These are phyloP conservation scores for Ceryle rudis DNA, from an alignment of 2,797 vertebrate genomes.

Conservation along the genomic window DNA sequence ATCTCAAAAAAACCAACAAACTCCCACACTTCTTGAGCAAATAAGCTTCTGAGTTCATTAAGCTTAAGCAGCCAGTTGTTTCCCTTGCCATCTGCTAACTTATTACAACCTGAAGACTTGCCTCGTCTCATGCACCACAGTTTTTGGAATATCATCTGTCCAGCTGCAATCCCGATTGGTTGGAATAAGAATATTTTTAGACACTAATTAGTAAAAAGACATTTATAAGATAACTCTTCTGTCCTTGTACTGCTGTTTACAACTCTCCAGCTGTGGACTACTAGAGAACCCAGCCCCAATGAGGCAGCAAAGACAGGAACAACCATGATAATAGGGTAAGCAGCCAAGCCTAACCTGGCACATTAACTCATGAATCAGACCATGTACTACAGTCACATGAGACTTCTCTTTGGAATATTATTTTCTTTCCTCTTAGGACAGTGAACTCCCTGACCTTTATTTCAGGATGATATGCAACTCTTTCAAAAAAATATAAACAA, in stretches of 20 bases:
- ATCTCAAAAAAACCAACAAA: neutral
- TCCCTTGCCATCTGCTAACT: neutral
- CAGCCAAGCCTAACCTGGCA: constrained; percentile 3
- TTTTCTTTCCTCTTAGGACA: constrained; percentile 6
- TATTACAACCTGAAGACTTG: neutral
- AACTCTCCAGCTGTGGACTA: neutral
- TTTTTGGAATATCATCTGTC: neutral
- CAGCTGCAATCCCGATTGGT: neutral
- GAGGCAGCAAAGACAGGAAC: neutral
- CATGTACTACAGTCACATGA: neutral
- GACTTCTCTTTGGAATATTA: neutral
- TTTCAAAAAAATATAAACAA: neutral
- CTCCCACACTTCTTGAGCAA: neutral
- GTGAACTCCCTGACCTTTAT: neutral
- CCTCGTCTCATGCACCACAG: neutral
- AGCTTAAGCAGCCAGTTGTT: neutral
- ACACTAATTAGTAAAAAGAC: neutral
- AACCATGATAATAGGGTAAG: neutral
- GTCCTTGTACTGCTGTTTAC: neutral
- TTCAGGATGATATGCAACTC: neutral
- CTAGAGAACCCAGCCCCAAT: neutral
- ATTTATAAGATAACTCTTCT: neutral
- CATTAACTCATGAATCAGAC: constrained; percentile 34
- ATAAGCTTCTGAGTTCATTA: neutral
- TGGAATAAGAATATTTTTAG: neutral